Percentiles rank a stretch among this genome's conserved stretches.
Conservation (phyloP, 2,113 vertebrate genomes). For the Siphamia tubifer region DNA sequence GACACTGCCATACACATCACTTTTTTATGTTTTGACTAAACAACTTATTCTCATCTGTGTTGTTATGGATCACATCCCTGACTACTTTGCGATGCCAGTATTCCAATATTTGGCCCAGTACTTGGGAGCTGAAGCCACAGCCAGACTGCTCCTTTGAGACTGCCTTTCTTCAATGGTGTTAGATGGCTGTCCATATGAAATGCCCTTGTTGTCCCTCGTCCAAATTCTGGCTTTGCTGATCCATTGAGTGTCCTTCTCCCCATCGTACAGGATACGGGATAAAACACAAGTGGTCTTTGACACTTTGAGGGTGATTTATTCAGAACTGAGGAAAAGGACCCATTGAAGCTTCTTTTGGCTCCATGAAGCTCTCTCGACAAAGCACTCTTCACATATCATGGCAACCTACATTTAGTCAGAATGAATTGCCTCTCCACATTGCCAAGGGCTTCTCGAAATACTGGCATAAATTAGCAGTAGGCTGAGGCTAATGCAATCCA, state of each 20-base stretch:
- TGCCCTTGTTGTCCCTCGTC: slow-evolving; percentile 37
- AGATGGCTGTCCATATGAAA: slow-evolving; percentile 60
- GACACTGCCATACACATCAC: neutral
- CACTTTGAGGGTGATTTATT: slow-evolving; percentile 61
- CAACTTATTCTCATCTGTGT: slow-evolving; percentile 35
- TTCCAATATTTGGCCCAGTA: slow-evolving; percentile 36
- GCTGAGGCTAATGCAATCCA: slow-evolving; percentile 49
- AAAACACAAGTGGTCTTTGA: slow-evolving; percentile 57
- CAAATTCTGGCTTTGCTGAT: slow-evolving; percentile 52
- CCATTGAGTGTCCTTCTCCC: slow-evolving; percentile 27
- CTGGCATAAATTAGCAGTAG: slow-evolving; percentile 57
- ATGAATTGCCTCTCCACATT: slow-evolving; percentile 60
- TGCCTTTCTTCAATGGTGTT: slow-evolving; percentile 34
- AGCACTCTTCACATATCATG: slow-evolving; percentile 64
- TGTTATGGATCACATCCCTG: slow-evolving; percentile 48
- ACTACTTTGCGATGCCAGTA: slow-evolving; percentile 20
- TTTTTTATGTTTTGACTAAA: slow-evolving; percentile 28
- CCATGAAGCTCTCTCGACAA: slow-evolving; percentile 52
- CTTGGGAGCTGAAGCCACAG: slow-evolving; percentile 22
- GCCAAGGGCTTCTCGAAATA: slow-evolving; percentile 60
- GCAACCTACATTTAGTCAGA: slow-evolving; percentile 66
- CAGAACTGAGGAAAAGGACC: slow-evolving; percentile 54
- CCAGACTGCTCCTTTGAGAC: slow-evolving; percentile 42
- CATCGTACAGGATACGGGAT: slow-evolving; percentile 38
- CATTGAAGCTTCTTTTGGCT: slow-evolving; percentile 59